Conservation (phyloP, 2,113 vertebrate genomes). For the Crotalus helleri region DNA sequence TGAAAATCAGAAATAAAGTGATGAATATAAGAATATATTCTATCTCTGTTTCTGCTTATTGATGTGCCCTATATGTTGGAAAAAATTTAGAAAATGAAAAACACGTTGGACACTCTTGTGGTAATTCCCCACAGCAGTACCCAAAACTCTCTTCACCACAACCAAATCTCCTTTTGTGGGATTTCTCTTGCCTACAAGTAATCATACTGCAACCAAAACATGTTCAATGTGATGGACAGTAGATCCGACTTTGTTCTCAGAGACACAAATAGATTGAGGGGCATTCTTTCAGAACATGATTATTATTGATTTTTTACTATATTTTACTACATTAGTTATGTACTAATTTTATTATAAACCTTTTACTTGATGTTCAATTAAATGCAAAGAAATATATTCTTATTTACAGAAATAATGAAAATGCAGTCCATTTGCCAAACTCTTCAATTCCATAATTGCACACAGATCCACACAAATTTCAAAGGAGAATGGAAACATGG, state of each 20-base stretch:
- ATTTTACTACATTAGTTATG: not conserved
- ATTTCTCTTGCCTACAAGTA: not conserved
- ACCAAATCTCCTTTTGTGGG: not conserved
- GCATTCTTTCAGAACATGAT: not conserved
- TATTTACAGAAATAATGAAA: not conserved
- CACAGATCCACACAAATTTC: not conserved
- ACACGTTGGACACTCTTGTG: not conserved
- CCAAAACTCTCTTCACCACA: not conserved
- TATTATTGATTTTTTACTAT: not conserved
- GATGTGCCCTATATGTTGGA: not conserved
- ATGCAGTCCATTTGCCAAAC: not conserved
- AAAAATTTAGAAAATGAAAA: not conserved
- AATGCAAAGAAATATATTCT: not conserved
- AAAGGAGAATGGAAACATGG: not conserved
- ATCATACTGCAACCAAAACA: not conserved
- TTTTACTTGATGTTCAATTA: not conserved
- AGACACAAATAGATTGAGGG: not conserved
- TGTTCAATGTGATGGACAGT: not conserved
- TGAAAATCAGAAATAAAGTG: conserved; percentile 26
- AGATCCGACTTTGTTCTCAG: not conserved
- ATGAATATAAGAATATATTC: not conserved
- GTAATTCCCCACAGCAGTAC: not conserved
- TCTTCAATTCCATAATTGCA: not conserved
- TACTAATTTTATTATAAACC: not conserved
- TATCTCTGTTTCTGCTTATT: not conserved